Evolutionary conservation across 1,140 invertebrate genomes (phyloP), one percentile per base, ranked within the genome.

Genomic region (Trachymyrmex septentrionalis): DNA sequence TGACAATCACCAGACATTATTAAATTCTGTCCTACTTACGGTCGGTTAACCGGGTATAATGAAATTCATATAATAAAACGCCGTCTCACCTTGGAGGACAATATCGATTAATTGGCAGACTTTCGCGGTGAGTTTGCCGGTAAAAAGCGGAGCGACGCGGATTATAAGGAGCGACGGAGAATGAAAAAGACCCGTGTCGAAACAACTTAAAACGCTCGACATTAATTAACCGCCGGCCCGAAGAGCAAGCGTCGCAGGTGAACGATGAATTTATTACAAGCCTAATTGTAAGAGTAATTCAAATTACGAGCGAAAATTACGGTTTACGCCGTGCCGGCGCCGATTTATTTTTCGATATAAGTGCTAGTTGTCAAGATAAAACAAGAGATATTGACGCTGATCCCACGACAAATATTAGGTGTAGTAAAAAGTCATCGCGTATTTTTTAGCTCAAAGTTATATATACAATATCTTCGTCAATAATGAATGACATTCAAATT

Each of bases 231-330:
- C 24, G 34, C 38, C 24, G 19, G 7, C 19, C 9, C 24, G 12
- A 16, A 48, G 12, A 48, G 67, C 69, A 14, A 84, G 38, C 55
- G 55, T 63, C n/a, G 55, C 80, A 61, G 27, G 27, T 82, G 53
- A 73, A 73, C 34, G 80, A 84, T 50, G 80, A 84, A 84, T 75
- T 84, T 84, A 84, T 84, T 75, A 61, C n/a, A n/a, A 48, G 69
- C 55, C 44, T 84, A 84, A 84, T 75, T 61, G 55, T 73, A 48
- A 73, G 38, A 55, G 55, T 84, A 63, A 84, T 84, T 61, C 27
- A 75, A 73, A 84, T 84, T 75, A 84, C 27, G 69, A 84, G 69
- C 55, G 55, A 7, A 63, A 84, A 75, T 81, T 73, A 59, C 16
- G 14, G 38, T 59, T 19, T 16, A 10, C 9, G 21, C 30, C 64